Base-by-base conservation (phyloP, 2,113 vertebrate species). In the Psittacula cyanocephala region DNA sequence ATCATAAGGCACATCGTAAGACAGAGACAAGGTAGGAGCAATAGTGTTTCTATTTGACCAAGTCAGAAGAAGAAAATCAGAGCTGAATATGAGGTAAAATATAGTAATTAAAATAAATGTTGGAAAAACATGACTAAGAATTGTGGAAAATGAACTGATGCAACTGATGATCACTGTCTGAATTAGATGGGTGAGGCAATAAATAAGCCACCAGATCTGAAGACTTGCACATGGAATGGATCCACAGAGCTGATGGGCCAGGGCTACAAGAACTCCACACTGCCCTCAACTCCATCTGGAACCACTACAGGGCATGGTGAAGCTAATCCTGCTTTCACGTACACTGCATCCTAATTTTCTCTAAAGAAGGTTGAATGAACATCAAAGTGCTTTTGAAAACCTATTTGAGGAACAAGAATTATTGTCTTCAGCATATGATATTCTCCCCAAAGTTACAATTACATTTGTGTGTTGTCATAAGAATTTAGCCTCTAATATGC, bases 221-320 rank as follows among this genome's bases (percentile, higher is more conserved):
- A 53, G 37, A 15, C 3, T 4, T 6, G 8, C 10, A 17, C 28
- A 3, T 2, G 5, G 43, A 44, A 13, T 23, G 22, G 12, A 27
- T 17, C 6, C 37, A 60, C 76, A 82, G 27, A 68, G n/a, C 29
- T 41, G 55, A 13, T 24, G 16, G 39, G 10, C 11, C 64, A 65
- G 33, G 24, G 4, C 27, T 52, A 5, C 31, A 4, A 14, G 27
- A 53, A 3, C 23, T 63, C 47, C 17, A 31, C 0, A 0, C 20
- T 55, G 50, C 37, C 20, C 47, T 85, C 31, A 50, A 0, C 20
- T 24, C 43, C 43, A 10, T 1, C 6, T 13, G 29, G 35, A 86
- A 12, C 20, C 10, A 3, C 53, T 35, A 9, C 20, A 55, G n/a
- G 33, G 3, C 8, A 12, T 5, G 1, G 9, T 27, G n/a, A 69